Evolutionary conservation across 2,888 invertebrate species (phyloP).

Genomic region (Tachina lurida): DNA sequence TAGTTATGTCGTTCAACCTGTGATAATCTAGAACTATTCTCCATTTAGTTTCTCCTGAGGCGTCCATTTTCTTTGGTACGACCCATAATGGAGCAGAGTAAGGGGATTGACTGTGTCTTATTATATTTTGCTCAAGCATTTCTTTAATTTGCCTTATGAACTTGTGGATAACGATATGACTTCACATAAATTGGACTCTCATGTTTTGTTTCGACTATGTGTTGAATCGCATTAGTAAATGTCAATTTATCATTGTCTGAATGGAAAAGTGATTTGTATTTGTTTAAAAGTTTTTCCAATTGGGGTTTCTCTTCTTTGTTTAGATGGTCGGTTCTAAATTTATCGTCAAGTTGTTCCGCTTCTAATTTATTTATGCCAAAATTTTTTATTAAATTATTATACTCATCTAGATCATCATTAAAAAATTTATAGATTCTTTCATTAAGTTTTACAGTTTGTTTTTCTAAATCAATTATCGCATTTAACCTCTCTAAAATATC

Average conservation of each 20-base stretch:
- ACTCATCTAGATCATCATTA: no score
- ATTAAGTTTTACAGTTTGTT: no score
- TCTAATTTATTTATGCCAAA: no score
- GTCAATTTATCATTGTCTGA: slow-evolving; percentile 43
- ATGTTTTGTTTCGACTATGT: slow-evolving; percentile 24
- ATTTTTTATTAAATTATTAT: no score
- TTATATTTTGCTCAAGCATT: slow-evolving; percentile 51
- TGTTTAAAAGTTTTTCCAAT: slow-evolving; percentile 21
- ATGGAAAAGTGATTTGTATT: slow-evolving; percentile 76
- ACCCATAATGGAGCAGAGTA: slow-evolving; percentile 55
- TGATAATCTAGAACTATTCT: no score
- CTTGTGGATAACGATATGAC: slow-evolving; percentile 29
- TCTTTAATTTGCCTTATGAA: slow-evolving; percentile 43
- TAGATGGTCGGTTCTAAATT: background rate
- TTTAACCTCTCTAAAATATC: no score
- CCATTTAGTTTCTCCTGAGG: slow-evolving; percentile 47
- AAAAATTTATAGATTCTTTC: no score
- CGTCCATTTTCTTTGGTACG: slow-evolving; percentile 56
- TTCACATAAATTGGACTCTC: no score
- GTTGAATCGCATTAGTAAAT: slow-evolving; percentile 56
- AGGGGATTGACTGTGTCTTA: slow-evolving; percentile 52
- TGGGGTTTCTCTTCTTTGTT: background rate
- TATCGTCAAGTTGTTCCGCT: slow-evolving; percentile 13
- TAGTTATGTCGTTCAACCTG: no score
- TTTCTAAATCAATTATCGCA: no score